phyloP scores from a whole-genome alignment of 2,113 vertebrate genomes.

The Bombycilla garrulus region DNA sequence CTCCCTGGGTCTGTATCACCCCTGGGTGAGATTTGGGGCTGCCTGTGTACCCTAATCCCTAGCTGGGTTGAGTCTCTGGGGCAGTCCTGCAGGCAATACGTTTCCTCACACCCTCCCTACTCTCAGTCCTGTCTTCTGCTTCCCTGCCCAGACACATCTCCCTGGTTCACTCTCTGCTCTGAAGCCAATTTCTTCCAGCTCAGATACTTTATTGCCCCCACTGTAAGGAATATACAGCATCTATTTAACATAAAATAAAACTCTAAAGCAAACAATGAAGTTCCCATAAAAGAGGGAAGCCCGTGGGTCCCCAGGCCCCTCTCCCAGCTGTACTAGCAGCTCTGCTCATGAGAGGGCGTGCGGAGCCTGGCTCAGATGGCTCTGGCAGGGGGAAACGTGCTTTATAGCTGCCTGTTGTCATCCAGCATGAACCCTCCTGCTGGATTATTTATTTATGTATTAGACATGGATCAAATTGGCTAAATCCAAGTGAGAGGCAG shows the following conservation, averaged over 20 bases:
- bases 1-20: neutral
- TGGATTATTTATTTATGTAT: slow-evolving; percentile 73
- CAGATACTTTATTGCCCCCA: slow-evolving; percentile 43
- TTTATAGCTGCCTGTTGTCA: slow-evolving; percentile 61
- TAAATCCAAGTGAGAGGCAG: slow-evolving; percentile 53
- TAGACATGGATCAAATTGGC: slow-evolving; percentile 68
- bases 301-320: neutral
- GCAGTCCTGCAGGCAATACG: fast-evolving
- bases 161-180: neutral
- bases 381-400: neutral
- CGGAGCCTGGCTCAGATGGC: slow-evolving; percentile 56
- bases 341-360: slow-evolving; percentile 71
- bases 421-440: slow-evolving; percentile 42
- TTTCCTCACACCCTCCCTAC: neutral
- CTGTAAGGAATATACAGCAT: slow-evolving; percentile 37
- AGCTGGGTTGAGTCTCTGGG: neutral
- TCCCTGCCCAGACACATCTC: neutral
- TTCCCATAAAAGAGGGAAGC: slow-evolving; percentile 53
- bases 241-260: slow-evolving; percentile 63
- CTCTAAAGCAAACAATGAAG: slow-evolving; percentile 63
- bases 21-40: neutral
- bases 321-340: slow-evolving; percentile 62
- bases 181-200: slow-evolving; percentile 37
- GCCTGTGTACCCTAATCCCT: fast-evolving
- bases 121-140: neutral